Evolutionary conservation across 92 coral and sea anemone species (phyloP), one percentile per base, ranked within the genome.

Genomic region (Zoanthus gigantus): DNA sequence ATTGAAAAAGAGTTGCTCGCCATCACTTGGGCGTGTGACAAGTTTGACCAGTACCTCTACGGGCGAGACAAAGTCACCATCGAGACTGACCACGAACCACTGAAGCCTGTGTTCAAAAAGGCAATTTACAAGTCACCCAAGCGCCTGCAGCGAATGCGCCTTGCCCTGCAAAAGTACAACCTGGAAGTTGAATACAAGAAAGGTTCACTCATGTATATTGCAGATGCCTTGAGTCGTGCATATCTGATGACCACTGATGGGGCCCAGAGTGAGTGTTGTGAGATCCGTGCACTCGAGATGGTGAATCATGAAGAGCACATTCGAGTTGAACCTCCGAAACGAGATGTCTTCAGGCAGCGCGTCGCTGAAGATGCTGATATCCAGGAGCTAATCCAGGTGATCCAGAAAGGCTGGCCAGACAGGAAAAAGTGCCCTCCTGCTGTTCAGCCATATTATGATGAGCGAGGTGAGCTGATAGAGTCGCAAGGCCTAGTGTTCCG

Each of bases 21-120:
- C 58, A 84, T 90, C 71, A 66, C 54, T 66, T 90, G 90, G 93
- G 77, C 87, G 54, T 74, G 88, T 66, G 74, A 86, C 78, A 91
- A 91, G 79, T 86, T 91, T 63, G 91, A 91, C 74, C 94, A 91
- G 54, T 91, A 91, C 78, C 84, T 90, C 87, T 80, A 86, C 48
- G 90, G 90, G 7, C 83, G 88, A 45, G 83, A 88, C 65, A 72
- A 18, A 68, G 77, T 83, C 82, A 86, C 77, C 58, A 42, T 82
- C 28, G 91, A 87, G 76, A 46, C 88, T 17, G 86, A 88, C 80
- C 86, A 87, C 84, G 85, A 91, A 67, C 85, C 93, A 77, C 73
- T 91, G 77, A 87, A 88, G 88, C 58, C 90, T 14, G 92, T 91
- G 12, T 91, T 91, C 86, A 79, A 88, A 42, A 91, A 91, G 52